Base-by-base conservation (phyloP, 2,797 vertebrate species). In the Cirrhinus mrigala region DNA sequence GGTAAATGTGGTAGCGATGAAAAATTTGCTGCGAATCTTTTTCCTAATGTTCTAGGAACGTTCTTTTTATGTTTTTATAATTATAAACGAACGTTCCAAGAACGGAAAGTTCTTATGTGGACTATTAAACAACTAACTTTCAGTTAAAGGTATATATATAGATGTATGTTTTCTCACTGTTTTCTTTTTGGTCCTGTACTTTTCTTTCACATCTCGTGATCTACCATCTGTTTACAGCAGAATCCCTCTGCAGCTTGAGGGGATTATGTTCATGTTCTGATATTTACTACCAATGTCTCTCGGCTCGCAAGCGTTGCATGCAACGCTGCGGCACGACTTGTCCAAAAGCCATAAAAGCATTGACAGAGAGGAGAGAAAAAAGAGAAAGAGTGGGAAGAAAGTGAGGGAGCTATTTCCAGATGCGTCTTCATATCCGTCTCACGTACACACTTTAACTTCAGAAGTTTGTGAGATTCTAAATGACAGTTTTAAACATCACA, bases 271-370 rank as follows among this genome's bases (percentile, higher is more conserved):
- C 29, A 79, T 77, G 74, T 79, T 56, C 60, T 50, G 44, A 56
- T 46, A 60, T 85, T 79, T 79, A 68, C 73, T 68, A 70, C 44
- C 22, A 64, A 9, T 70, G 75, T 71, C 76, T 79, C 27, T 71
- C 24, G 11, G 52, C 14, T 77, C 3, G 9, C 48, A 50, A 69
- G 22, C 27, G 20, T 46, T 12, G 24, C 48, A 77, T 68, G 46
- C 44, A 83, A 44, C 46, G 5, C 33, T 44, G 33, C 37, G 6
- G 74, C 60, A 24, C 1, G 44, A 44, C 33, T 56, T 48, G 3
- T 84, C 66, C 83, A 79, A 60, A 75, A 73, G 54, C 69, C 52
- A 81, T 88, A 85, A 86, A 87, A 80, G 10, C 6, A 46, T 58
- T 56, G 29, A 64, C 24, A 11, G 50, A 16, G 44, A 58, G 40